phyloP scores from a whole-genome alignment of 2,113 vertebrate species.

The Nibea coibor region DNA sequence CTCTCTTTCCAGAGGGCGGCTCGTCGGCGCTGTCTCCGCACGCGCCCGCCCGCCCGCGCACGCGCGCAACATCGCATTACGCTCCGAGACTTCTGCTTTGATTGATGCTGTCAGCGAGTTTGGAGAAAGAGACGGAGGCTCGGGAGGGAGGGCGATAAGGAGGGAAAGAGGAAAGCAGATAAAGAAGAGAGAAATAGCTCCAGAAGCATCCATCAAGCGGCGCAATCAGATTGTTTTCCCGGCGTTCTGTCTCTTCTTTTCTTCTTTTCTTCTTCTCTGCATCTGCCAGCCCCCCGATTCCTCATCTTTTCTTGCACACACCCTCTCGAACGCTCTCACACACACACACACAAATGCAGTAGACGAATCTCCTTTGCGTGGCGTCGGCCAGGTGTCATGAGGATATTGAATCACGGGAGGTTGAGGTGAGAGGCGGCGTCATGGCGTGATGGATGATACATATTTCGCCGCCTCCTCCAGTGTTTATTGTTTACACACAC shows the following conservation, averaged over 20 bases:
- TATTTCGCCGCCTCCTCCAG: conserved; percentile 20
- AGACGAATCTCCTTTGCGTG: conserved; percentile 39
- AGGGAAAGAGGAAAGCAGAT: conserved; percentile 62
- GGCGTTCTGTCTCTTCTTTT: conserved; percentile 54
- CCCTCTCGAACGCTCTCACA: conserved; percentile 14
- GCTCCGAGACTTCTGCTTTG: conserved; percentile 55
- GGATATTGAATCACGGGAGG: conserved; percentile 75
- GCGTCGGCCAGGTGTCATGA: conserved; percentile 56
- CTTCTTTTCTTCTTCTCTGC: conserved; percentile 51
- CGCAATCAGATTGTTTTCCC: conserved; percentile 75
- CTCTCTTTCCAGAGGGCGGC: neutral
- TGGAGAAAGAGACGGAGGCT: conserved; percentile 49
- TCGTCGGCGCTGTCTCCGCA: neutral
- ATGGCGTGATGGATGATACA: conserved; percentile 61
- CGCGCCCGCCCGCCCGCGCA: neutral
- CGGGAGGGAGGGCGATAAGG: conserved; percentile 54
- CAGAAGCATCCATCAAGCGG: conserved; percentile 75
- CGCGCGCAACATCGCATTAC: conserved; percentile 11
- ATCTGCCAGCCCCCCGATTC: conserved; percentile 48
- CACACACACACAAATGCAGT: conserved; percentile 3
- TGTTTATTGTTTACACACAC: conserved; percentile 49
- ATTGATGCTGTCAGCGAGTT: conserved; percentile 78
- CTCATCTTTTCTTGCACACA: conserved; percentile 44
- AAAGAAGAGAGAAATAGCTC: conserved; percentile 66
- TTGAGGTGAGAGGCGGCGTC: conserved; percentile 58